Percentiles rank a stretch among this genome's conserved stretches.
Conservation (phyloP, 1,140 invertebrate genomes). For the Neotoxoptera formosana region DNA sequence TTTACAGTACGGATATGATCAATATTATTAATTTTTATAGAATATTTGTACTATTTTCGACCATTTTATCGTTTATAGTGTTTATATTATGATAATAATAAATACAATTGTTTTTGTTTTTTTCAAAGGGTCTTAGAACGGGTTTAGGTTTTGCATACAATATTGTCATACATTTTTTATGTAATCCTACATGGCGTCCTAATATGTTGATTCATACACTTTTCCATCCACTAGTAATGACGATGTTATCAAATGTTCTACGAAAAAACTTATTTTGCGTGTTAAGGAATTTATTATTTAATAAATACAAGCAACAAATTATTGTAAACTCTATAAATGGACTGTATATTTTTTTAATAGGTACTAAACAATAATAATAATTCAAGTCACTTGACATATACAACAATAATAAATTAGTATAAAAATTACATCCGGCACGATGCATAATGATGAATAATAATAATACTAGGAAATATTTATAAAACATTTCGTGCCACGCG, state of each 20-base stretch:
- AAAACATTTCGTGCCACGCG: neutral
- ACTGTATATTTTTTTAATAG: neutral
- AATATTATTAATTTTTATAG: neutral
- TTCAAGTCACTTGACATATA: neutral
- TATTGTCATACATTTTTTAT: no score
- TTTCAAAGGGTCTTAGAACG: no score
- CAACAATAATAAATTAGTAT: neutral
- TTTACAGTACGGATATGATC: neutral
- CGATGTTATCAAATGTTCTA: neutral
- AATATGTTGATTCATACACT: neutral
- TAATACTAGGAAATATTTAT: neutral
- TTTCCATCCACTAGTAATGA: neutral
- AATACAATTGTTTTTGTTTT: no score
- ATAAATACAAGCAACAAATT: neutral
- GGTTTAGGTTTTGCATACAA: no score
- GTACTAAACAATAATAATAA: neutral
- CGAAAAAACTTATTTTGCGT: neutral
- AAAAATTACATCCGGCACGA: neutral
- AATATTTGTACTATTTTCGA: neutral
- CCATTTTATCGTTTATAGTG: neutral
- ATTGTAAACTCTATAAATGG: neutral
- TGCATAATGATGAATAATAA: neutral
- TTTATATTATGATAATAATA: no score
- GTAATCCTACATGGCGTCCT: no score
- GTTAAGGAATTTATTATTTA: neutral